Evolutionary conservation across 2,888 invertebrate genomes (phyloP).

Genomic region (Myopa tessellatipennis): DNA sequence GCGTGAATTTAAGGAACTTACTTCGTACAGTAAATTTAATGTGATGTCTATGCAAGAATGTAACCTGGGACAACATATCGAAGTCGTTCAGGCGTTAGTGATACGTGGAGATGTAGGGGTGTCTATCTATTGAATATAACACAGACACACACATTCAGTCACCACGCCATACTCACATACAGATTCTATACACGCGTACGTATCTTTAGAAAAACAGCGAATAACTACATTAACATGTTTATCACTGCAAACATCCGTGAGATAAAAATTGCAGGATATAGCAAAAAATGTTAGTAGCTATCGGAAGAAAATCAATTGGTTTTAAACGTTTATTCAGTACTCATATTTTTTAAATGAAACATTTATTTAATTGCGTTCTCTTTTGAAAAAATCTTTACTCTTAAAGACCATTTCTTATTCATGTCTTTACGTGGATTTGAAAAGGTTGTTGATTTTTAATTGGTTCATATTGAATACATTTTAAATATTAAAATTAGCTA

Average conservation of each 20-base stretch:
- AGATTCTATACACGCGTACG: background rate
- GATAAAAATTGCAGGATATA: background rate
- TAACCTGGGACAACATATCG: background rate
- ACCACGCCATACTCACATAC: background rate
- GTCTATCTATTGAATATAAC: too few species aligned
- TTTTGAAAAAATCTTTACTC: too few species aligned
- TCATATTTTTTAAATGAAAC: too few species aligned
- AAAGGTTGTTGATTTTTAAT: too few species aligned
- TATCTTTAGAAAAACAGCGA: background rate
- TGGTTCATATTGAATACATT: too few species aligned
- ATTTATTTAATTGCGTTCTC: too few species aligned
- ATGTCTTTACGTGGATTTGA: too few species aligned
- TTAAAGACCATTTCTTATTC: too few species aligned
- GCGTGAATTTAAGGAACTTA: background rate
- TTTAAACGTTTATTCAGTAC: background rate
- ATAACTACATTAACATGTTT: background rate
- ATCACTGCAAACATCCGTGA: background rate
- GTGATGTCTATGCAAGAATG: conserved; percentile 45
- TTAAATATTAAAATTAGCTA: too few species aligned
- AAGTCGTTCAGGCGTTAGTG: background rate
- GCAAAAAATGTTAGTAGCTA: background rate
- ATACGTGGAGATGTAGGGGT: too few species aligned
- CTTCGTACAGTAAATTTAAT: conserved; percentile 46
- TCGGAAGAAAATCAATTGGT: background rate
- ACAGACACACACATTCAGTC: background rate